A percentile compares a stretch with the other conserved stretches of the same genome.
phyloP scores from a whole-genome alignment of 2,888 invertebrate genomes.

The Athalia cordata region DNA sequence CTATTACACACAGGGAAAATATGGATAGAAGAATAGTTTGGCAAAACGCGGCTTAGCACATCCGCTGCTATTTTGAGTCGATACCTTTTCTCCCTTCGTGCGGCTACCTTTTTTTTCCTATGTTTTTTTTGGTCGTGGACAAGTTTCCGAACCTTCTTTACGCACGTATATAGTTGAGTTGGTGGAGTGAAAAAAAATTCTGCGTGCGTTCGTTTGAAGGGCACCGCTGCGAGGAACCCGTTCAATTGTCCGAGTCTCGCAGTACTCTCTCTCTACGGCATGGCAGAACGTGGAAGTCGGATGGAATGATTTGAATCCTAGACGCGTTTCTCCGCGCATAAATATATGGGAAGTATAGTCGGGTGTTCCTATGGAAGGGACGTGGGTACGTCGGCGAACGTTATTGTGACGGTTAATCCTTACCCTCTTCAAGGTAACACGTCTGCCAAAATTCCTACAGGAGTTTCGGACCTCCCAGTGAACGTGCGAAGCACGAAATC shows the following conservation, averaged over 20 bases:
- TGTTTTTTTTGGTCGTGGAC: not conserved
- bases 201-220: constrained; percentile 15
- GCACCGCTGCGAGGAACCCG: constrained; percentile 10
- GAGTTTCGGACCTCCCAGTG: constrained; percentile 28
- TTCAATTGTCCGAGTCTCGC: constrained; percentile 17
- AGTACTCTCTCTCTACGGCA: not conserved
- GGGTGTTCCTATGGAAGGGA: not conserved
- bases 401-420: constrained; percentile 53
- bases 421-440: constrained; percentile 50
- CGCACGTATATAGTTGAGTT: constrained; percentile 18
- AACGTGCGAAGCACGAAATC: constrained; percentile 42
- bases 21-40: too few relatives aligned
- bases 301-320: constrained; percentile 41
- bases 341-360: not conserved
- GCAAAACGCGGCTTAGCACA: too few relatives aligned
- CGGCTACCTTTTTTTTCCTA: constrained; percentile 6
- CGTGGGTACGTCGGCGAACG: constrained; percentile 13
- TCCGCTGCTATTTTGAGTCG: not conserved
- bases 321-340: not conserved
- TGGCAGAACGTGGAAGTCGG: not conserved
- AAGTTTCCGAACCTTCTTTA: constrained; percentile 26
- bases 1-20: too few relatives aligned
- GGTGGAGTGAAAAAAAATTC: not conserved
- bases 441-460: constrained; percentile 50
- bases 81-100: constrained; percentile 17